A percentile compares a stretch with the other conserved stretches of the same genome.
phyloP scores from a whole-genome alignment of 2,888 invertebrate species.

The Syritta pipiens region DNA sequence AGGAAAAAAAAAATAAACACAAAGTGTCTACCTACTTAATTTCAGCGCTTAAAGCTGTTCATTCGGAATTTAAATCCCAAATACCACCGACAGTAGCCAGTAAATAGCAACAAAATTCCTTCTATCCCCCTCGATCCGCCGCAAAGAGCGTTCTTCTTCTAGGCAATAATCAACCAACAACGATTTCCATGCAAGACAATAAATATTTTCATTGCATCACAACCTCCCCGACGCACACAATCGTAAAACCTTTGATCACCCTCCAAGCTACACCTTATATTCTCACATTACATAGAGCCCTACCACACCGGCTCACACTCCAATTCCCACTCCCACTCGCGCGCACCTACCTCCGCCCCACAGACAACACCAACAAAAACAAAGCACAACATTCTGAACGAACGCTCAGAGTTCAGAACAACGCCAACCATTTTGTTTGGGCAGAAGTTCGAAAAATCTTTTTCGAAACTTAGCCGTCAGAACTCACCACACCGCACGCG shows the following conservation, averaged over 20 bases:
- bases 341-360: too few species aligned
- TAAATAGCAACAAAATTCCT: slow-evolving; percentile 38
- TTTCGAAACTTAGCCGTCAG: slow-evolving; percentile 37
- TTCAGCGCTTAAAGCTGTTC: slow-evolving; percentile 43
- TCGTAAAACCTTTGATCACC: slow-evolving; percentile 56
- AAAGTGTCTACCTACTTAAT: slow-evolving; percentile 19
- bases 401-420: too few species aligned
- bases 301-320: slow-evolving; percentile 13
- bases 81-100: slow-evolving; percentile 29
- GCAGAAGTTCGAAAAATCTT: slow-evolving; percentile 50
- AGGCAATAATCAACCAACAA: slow-evolving; percentile 60
- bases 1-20: neutral
- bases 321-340: slow-evolving; percentile 41
- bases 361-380: slow-evolving; percentile 3
- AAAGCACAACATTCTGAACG: slow-evolving; percentile 18
- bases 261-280: slow-evolving; percentile 57
- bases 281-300: slow-evolving; percentile 45
- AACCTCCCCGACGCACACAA: slow-evolving; percentile 34
- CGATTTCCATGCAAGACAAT: slow-evolving; percentile 64
- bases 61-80: slow-evolving; percentile 49
- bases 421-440: slow-evolving; percentile 67
- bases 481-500: slow-evolving; percentile 26
- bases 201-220: slow-evolving; percentile 69
- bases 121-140: neutral
- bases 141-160: slow-evolving; percentile 8